A percentile compares a stretch with the other conserved stretches of the same genome.
Evolutionary conservation across 2,797 vertebrate genomes (phyloP).

Genomic region (Lepus oiostolus): DNA sequence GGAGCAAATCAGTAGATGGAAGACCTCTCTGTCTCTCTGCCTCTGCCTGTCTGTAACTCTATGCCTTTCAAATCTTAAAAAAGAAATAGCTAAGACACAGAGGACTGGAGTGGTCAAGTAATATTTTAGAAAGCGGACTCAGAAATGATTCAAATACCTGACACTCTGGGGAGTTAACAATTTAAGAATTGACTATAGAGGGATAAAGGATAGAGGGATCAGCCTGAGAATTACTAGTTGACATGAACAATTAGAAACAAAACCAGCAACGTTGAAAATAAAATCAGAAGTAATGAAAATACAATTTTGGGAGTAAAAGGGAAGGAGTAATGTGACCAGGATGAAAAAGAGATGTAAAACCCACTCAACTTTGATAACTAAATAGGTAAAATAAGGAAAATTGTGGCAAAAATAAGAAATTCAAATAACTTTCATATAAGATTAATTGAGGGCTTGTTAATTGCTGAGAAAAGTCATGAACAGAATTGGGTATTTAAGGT

Average conservation of each 20-base stretch:
- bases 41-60: too few species aligned
- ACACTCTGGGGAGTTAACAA: constrained; percentile 9
- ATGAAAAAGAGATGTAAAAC: not conserved
- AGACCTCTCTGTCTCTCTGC: too few species aligned
- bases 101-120: not conserved
- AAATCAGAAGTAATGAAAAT: constrained; percentile 57
- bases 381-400: not conserved
- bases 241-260: constrained; percentile 2
- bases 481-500: not conserved
- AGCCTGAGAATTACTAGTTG: not conserved
- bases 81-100: not conserved
- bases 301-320: not conserved
- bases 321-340: not conserved
- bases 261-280: constrained; percentile 29
- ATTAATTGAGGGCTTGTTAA: not conserved
- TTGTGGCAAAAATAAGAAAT: not conserved
- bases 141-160: not conserved
- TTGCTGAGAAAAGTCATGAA: not conserved
- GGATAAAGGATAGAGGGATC: not conserved
- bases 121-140: constrained; percentile 43
- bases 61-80: too few species aligned
- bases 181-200: constrained; percentile 4
- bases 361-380: not conserved
- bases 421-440: constrained; percentile 36
- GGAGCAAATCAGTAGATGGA: too few species aligned